Base-by-base conservation (phyloP, 2,888 invertebrate species). In the Trachelus iudaicus region DNA sequence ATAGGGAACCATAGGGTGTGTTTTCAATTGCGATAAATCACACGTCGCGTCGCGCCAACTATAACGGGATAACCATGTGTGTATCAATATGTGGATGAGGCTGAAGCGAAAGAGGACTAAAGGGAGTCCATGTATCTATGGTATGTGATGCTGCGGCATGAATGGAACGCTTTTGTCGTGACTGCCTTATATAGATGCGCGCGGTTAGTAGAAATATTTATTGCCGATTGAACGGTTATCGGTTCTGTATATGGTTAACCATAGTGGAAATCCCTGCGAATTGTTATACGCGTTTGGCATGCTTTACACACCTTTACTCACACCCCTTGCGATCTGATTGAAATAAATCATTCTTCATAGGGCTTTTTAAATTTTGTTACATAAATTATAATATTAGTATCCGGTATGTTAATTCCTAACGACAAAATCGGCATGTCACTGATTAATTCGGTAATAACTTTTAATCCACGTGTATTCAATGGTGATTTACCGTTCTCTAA, bases 1-100 rank as follows among this genome's bases (percentile, higher is more conserved):
- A 56, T 56, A 56, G 56, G 2, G 23, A 56, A 56, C 9, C 15
- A 23, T 56, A 56, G 56, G 23, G 56, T 80, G 86, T 84, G 86
- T 87, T 89, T 86, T 85, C 86, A 84, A 85, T 85, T 84, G 82
- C 85, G 83, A 90, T 91, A 91, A 90, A 91, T 91, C 91, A 91
- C 9, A 2, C 23, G 23, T 56, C 23, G 56, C 23, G 23, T 23
- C 56, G 56, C 56, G 56, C 56, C 31, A 71, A 71, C 71, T 71
- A 34, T 71, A 71, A 71, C 71, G 71, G 71, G 33, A 56, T 56
- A 56, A 56, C 56, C 56, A 33, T 71, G 71, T 71, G 71, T 71
- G 33, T 34, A 56, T 56, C 56, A 56, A 56, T 56, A 56, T 56
- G 56, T 56, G 56, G 23, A 56, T 56, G 71, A 71, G 71, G 71